Evolutionary conservation across 2,888 invertebrate genomes (phyloP), one percentile per base, ranked within the genome.

Genomic region (Cephus spinipes): DNA sequence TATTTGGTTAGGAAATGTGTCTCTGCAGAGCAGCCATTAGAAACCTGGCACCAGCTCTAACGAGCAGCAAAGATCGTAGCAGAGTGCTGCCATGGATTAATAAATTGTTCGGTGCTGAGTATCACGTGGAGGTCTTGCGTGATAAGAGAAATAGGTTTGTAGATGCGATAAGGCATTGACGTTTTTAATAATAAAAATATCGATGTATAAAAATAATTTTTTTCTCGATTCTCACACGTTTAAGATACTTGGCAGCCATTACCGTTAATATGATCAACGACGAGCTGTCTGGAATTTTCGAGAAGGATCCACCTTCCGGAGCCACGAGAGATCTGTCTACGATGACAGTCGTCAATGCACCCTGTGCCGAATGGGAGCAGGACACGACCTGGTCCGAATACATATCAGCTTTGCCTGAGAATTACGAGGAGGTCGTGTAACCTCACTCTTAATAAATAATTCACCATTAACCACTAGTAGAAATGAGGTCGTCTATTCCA

Each of bases 71-170:
- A 4, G 92, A 92, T 77, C 88, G 92, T 76, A 85, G 88, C 34
- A 83, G 86, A 34, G 89, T 92, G 12, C 85, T 91, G 15, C 92
- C 92, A 0, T 93, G 93, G 93, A 87, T 92, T 4, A 90, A 89
- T 80, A 93, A 93, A 85, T 86, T 93, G 1, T 93, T 92, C 82
- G 88, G 92, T 40, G 92, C 93, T 1, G 93, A 93, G 83, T 93
- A 93, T 83, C 92, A 92, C 81, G 92, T 92, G 73, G 87, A 90
- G 0, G 87, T 89, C 69, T 88, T 93, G 33, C 87, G 92, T 69
- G 92, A 92, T 81, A 93, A 93, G 81, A 86, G 93, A 31, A 93
- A 93, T 84, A 90, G 90, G 91, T 92, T 87, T 36, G n/a, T 30
- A 15, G 40, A 40, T 40, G 6, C 15, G 40, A 15, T 4, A 15